Evolutionary conservation across 2,797 vertebrate genomes (phyloP).

Genomic region (Sparus aurata): DNA sequence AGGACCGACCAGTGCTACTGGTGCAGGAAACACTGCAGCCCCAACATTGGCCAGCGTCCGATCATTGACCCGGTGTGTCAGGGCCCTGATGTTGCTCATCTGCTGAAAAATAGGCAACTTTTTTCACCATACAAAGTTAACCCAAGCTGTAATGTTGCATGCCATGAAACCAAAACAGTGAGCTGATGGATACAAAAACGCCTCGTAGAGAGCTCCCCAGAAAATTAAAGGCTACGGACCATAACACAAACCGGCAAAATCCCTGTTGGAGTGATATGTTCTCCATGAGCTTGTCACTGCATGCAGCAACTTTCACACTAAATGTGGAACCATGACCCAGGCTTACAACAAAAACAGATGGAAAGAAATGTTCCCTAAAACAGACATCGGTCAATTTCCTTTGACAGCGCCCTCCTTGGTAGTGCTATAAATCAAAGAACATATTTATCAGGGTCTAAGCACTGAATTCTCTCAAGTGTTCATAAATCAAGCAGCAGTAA

Average conservation of each 20-base stretch:
- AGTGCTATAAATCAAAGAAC: background rate
- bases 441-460: background rate
- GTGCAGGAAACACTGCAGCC: no score
- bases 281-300: background rate
- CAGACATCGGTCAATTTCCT: background rate
- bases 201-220: background rate
- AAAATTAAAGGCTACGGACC: background rate
- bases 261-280: background rate
- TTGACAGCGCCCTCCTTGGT: background rate
- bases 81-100: background rate
- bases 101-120: background rate
- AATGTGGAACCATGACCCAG: background rate
- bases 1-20: no score
- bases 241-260: background rate
- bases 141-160: no score
- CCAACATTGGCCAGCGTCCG: no score
- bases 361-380: background rate
- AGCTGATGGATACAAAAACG: background rate
- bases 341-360: background rate
- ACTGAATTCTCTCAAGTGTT: conserved; percentile 2
- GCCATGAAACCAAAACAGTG: background rate
- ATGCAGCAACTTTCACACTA: background rate
- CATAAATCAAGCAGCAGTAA: conserved; percentile 5
- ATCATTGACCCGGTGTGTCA: no score
- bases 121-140: background rate